phyloP scores from a whole-genome alignment of 2,888 invertebrate genomes.

The Cheiracanthium punctorium region DNA sequence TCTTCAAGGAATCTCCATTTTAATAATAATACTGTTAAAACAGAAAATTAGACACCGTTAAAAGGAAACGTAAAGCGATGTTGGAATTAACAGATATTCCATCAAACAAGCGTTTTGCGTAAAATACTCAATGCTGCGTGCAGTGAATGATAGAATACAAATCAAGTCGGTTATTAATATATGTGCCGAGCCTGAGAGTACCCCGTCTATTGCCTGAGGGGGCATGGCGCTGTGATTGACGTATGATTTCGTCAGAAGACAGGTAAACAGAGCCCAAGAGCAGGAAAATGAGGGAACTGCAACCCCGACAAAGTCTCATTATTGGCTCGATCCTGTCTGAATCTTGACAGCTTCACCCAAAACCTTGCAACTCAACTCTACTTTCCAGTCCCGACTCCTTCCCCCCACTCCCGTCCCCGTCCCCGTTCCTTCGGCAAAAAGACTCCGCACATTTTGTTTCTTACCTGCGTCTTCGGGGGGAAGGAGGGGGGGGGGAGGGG shows the following conservation, averaged over 20 bases:
- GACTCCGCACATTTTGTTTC: not conserved
- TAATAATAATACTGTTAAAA: not conserved
- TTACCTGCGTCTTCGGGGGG: not conserved
- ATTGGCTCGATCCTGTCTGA: slow-evolving; percentile 42
- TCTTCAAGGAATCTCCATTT: too few species aligned
- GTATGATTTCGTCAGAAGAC: slow-evolving; percentile 54
- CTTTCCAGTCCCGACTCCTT: not conserved
- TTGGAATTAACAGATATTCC: not conserved
- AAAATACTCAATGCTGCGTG: not conserved
- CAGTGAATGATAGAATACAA: not conserved
- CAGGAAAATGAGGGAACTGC: slow-evolving; percentile 31
- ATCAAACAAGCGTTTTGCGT: not conserved
- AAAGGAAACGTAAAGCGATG: not conserved
- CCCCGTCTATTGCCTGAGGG: not conserved
- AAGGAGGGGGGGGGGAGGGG: too few species aligned
- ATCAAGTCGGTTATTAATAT: slow-evolving; percentile 60
- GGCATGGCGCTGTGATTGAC: slow-evolving; percentile 35
- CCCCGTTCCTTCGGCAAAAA: not conserved
- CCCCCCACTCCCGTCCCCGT: not conserved
- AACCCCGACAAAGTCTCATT: slow-evolving; percentile 54
- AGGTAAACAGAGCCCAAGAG: slow-evolving; percentile 52
- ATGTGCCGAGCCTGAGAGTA: not conserved
- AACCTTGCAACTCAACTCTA: not conserved
- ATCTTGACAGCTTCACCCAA: slow-evolving; percentile 38
- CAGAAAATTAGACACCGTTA: not conserved